Evolutionary conservation across 2,888 invertebrate species (phyloP).

Genomic region (Ophion ellenae): DNA sequence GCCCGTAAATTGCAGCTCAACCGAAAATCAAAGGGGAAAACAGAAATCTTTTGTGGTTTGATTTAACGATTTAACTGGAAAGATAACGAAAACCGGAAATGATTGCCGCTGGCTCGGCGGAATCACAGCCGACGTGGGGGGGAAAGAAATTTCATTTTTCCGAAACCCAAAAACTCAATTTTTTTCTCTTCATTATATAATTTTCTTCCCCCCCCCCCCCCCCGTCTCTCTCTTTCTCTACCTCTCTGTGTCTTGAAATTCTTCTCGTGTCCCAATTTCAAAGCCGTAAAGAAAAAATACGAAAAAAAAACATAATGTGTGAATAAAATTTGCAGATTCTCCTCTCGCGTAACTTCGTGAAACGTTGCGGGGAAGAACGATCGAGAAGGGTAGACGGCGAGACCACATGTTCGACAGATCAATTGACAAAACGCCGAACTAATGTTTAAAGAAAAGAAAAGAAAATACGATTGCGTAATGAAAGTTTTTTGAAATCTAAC

Average conservation of each 20-base stretch:
- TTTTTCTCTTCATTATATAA: neutral
- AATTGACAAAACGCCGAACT: neutral
- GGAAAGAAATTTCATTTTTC: neutral
- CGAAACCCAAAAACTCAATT: neutral
- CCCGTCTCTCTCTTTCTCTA: neutral
- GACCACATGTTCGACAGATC: neutral
- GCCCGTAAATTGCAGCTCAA: no score
- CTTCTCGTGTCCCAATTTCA: slow-evolving; percentile 17
- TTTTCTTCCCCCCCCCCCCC: neutral
- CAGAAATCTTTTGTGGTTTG: neutral
- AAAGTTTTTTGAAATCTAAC: neutral
- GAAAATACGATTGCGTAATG: neutral
- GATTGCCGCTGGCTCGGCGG: slow-evolving; percentile 51
- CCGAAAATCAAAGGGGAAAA: neutral
- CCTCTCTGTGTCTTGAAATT: slow-evolving; percentile 24
- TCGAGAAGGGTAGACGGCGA: neutral
- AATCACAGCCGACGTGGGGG: slow-evolving; percentile 25
- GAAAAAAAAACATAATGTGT: neutral
- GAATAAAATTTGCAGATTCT: slow-evolving; percentile 24
- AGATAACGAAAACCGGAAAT: neutral
- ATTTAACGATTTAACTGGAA: neutral
- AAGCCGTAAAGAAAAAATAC: slow-evolving; percentile 7
- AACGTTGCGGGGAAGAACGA: slow-evolving; percentile 31
- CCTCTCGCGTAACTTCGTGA: slow-evolving; percentile 30
- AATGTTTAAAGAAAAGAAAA: neutral